Conservation (phyloP, 2,797 vertebrate genomes). For the Crocidura indochinensis region DNA sequence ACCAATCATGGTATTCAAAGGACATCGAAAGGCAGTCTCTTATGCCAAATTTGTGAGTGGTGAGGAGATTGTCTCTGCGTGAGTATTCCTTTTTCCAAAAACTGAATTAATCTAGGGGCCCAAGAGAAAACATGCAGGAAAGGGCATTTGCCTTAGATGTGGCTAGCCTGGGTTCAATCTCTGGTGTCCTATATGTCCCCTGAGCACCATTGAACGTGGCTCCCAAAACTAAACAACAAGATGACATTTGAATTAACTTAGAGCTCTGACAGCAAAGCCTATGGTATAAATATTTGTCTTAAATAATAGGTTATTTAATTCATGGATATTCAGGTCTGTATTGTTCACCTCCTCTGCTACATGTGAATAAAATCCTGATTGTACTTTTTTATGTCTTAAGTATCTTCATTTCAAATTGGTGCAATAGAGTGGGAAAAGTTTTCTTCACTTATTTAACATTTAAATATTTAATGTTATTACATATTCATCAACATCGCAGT, state of each 20-base stretch:
- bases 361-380: slow-evolving; percentile 60
- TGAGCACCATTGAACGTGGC: no score
- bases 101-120: no score
- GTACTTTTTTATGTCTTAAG: background rate
- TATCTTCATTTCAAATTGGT: background rate
- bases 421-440: slow-evolving; percentile 54
- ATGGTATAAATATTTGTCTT: slow-evolving; percentile 58
- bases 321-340: background rate
- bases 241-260: background rate
- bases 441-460: no score
- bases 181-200: no score
- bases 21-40: slow-evolving; percentile 98
- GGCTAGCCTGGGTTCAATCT: no score
- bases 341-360: slow-evolving; percentile 40
- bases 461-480: background rate
- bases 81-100: slow-evolving; percentile 89
- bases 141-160: no score
- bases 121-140: no score
- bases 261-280: slow-evolving; percentile 10
- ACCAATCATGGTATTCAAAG: slow-evolving; percentile 99
- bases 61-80: slow-evolving; percentile 99
- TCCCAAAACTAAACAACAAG: no score
- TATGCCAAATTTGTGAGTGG: slow-evolving; percentile 99
- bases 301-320: slow-evolving; percentile 62
- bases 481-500: background rate